Conservation (phyloP, 2,888 invertebrate species). For the Caenorhabditis doughertyi region DNA sequence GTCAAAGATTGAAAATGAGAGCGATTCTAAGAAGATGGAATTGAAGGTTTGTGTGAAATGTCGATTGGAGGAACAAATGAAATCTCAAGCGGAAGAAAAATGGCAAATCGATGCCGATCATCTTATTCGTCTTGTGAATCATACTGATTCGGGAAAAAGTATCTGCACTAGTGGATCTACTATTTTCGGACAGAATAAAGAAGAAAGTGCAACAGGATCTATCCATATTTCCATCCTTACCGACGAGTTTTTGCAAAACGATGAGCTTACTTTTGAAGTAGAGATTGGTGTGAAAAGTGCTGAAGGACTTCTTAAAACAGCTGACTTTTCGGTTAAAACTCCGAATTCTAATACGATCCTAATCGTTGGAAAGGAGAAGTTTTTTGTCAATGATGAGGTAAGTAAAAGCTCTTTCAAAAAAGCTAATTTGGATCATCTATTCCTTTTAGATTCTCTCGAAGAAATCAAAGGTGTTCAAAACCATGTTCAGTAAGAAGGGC, state of each 20-base stretch:
- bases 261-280: constrained; percentile 28
- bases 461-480: constrained; percentile 2
- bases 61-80: constrained; percentile 3
- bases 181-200: neutral
- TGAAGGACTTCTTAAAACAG: neutral
- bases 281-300: constrained; percentile 31
- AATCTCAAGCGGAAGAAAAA: neutral
- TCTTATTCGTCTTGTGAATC: constrained; percentile 24
- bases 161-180: neutral
- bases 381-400: constrained; percentile 16
- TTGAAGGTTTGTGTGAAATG: constrained; percentile 13
- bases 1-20: neutral
- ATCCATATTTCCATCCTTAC: neutral
- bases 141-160: neutral
- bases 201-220: neutral
- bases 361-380: constrained; percentile 1
- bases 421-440: neutral
- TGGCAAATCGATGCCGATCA: constrained; percentile 36
- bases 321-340: constrained; percentile 8
- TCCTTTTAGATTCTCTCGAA: constrained; percentile 17
- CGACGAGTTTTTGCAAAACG: constrained; percentile 18
- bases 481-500: neutral
- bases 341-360: neutral
- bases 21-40: neutral
- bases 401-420: neutral